phyloP scores from a whole-genome alignment of 2,113 vertebrate genomes.

The Myotis lucifugus region DNA sequence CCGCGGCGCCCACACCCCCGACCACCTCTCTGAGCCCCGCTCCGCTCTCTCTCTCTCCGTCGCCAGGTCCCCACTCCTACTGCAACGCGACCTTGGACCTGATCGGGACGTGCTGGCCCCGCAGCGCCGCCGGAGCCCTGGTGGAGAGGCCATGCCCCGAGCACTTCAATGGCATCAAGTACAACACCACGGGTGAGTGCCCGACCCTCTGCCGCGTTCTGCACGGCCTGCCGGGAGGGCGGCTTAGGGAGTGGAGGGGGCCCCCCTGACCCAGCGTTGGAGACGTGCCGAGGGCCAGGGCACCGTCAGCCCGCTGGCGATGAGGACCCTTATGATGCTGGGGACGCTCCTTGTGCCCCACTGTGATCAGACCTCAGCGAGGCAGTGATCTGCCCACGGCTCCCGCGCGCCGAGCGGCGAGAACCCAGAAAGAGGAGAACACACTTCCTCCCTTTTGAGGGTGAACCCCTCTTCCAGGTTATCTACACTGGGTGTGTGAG shows the following conservation, averaged over 20 bases:
- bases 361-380: background rate
- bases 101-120: constrained; percentile 99
- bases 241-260: background rate
- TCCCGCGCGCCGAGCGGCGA: background rate
- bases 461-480: background rate
- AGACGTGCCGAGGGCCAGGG: background rate
- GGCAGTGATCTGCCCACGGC: background rate
- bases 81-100: constrained; percentile 96
- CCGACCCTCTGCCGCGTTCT: background rate
- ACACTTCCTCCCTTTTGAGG: background rate
- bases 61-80: constrained; percentile 82
- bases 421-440: background rate
- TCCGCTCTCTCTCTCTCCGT: background rate
- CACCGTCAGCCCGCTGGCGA: background rate
- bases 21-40: constrained; percentile 9
- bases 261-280: background rate
- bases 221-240: background rate
- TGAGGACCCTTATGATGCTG: background rate
- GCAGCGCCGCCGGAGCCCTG: constrained; percentile 89
- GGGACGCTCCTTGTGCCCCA: background rate
- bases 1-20: background rate
- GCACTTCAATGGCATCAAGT: constrained; percentile 97
- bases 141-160: constrained; percentile 97
- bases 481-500: background rate
- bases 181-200: constrained; percentile 97